phyloP scores from a whole-genome alignment of 2,888 invertebrate species.

The Euclidia mi region DNA sequence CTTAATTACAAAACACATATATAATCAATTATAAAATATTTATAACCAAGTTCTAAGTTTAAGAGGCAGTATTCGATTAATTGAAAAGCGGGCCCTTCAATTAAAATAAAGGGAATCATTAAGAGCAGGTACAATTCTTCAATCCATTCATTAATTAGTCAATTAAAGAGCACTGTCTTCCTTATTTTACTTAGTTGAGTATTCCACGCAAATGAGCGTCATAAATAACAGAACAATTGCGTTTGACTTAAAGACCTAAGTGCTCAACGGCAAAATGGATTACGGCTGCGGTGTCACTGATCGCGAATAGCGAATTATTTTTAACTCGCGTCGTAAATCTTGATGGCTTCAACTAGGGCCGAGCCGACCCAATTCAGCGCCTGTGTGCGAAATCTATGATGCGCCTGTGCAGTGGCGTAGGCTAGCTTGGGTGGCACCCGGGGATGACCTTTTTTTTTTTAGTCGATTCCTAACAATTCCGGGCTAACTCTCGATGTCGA shows the following conservation, averaged over 20 bases:
- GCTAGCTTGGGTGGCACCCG: too few relatives aligned
- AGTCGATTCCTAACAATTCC: too few relatives aligned
- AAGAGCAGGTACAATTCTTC: conserved; percentile 64
- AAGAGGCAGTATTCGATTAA: conserved; percentile 52
- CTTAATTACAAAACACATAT: conserved; percentile 42
- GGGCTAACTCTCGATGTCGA: too few relatives aligned
- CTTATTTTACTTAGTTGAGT: conserved; percentile 69
- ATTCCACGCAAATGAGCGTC: conserved; percentile 65
- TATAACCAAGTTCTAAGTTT: conserved; percentile 24
- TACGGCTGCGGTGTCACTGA: conserved; percentile 8
- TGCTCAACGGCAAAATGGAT: conserved; percentile 40
- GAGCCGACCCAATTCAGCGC: too few relatives aligned
- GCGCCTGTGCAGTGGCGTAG: too few relatives aligned
- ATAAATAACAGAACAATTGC: conserved; percentile 73
- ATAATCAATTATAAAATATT: conserved; percentile 52
- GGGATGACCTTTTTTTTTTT: too few relatives aligned
- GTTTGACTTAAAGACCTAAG: conserved; percentile 57
- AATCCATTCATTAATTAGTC: conserved; percentile 75
- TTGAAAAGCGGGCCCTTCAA: conserved; percentile 57
- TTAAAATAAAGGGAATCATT: conserved; percentile 70
- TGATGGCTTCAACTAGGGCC: too few relatives aligned
- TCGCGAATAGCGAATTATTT: conserved; percentile 31
- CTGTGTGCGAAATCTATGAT: too few relatives aligned
- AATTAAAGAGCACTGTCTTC: conserved; percentile 69
- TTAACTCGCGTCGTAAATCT: too few relatives aligned